Evolutionary conservation across 2,797 vertebrate genomes (phyloP).

Genomic region (Glyptemys insculpta): DNA sequence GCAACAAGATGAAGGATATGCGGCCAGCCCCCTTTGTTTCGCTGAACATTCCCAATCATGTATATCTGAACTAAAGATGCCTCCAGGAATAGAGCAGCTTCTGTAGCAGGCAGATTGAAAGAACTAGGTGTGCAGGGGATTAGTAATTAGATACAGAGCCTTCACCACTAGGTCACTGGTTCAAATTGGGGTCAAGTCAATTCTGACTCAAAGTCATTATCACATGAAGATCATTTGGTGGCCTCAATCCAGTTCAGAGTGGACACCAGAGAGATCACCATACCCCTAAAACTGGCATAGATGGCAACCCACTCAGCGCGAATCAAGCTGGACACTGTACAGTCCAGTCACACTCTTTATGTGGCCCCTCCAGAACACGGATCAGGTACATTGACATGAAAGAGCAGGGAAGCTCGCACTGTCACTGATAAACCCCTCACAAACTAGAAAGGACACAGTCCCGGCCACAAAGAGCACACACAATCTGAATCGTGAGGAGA

Average conservation of each 20-base stretch:
- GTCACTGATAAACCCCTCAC: rapidly evolving
- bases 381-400: background rate
- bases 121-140: constrained; percentile 29
- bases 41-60: constrained; percentile 48
- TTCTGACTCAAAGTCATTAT: constrained; percentile 12
- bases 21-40: background rate
- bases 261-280: background rate
- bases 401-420: background rate
- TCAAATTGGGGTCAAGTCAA: constrained; percentile 56
- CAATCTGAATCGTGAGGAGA: rapidly evolving
- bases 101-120: constrained; percentile 49
- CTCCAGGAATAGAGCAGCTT: constrained; percentile 47
- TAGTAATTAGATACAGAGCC: constrained; percentile 30
- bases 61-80: background rate
- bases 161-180: constrained; percentile 53
- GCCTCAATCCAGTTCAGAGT: background rate
- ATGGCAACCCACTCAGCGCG: background rate
- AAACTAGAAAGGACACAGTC: rapidly evolving
- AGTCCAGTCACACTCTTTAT: background rate
- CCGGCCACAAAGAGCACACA: rapidly evolving
- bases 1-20: background rate
- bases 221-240: background rate
- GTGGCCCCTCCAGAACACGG: rapidly evolving
- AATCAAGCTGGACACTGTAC: background rate
- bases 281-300: background rate